Evolutionary conservation across 2,888 invertebrate genomes (phyloP), one percentile per base, ranked within the genome.

Genomic region (Tetragonisca angustula): DNA sequence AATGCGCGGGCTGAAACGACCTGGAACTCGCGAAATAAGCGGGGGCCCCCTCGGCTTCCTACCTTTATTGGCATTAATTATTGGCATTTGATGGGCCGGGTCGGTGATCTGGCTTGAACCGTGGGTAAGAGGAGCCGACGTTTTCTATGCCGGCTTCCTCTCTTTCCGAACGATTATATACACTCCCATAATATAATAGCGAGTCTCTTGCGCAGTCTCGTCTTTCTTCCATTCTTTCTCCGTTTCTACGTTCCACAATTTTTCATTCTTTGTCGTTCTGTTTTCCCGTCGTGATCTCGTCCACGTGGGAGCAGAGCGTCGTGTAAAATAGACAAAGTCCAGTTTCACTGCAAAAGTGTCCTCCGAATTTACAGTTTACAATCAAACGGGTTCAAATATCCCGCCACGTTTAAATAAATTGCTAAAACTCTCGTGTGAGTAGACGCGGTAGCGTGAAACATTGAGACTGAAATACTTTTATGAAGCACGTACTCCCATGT

Each of bases 21-120:
- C 73, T 85, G 83, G 80, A 77, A 79, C 84, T 43, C 85, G 83
- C 83, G 87, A 88, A 88, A 88, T 88, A 88, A 88, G 81, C 81
- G 84, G 43, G 43, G 9, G 78, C 21, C 85, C 86, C 83, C 73
- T 81, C 49, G 85, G 27, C 87, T 86, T 88, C 88, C 88, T 88
- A 87, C 81, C 59, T 9, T 84, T 81, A 32, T 32, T 78, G 71
- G 19, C 64, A 68, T 79, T 88, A 88, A 88, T 88, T 84, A 85
- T 85, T 85, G 85, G 81, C 80, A 85, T 85, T 85, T 85, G 73
- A 77, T 77, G 54, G 75, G 76, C 73, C 64, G 72, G 67, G 78
- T 68, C 78, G 71, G 24, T 71, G 59, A 74, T 72, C 73, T 32
- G 68, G 49, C 59, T 50, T 68, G 62, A 64, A 84, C 79, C 84